These are phyloP conservation scores for Myrmecobius fasciatus DNA, from an alignment of 2,113 vertebrate species.

Conservation along the genomic window DNA sequence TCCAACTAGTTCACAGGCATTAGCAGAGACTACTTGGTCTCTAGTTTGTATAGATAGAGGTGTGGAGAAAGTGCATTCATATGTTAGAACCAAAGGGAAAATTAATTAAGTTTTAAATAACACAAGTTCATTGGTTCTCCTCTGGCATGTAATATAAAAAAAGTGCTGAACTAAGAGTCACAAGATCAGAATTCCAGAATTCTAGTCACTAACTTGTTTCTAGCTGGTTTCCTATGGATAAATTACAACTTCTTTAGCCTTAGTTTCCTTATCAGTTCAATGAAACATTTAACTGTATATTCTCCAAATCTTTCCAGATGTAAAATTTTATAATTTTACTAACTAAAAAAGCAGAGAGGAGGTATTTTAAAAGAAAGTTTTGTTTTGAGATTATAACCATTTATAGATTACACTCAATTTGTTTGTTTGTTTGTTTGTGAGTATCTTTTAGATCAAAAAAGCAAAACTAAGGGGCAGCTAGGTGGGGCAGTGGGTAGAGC, in stretches of 20 bases:
- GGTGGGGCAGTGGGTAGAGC: too few relatives aligned
- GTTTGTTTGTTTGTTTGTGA: not conserved
- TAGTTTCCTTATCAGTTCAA: slow-evolving; percentile 15
- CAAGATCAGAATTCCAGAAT: not conserved
- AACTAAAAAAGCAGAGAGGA: not conserved
- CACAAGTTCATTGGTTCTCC: too few relatives aligned
- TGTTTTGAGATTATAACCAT: not conserved
- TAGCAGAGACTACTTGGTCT: not conserved
- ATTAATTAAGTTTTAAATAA: too few relatives aligned
- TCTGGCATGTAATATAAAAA: too few relatives aligned
- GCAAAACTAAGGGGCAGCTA: too few relatives aligned
- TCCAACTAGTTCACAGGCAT: not conserved
- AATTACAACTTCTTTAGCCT: not conserved
- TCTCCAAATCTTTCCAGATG: slow-evolving; percentile 1
- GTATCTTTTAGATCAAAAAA: not conserved
- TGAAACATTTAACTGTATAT: not conserved
- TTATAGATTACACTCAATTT: not conserved
- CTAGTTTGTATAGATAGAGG: not conserved
- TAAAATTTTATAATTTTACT: not conserved
- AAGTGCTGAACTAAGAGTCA: not conserved
- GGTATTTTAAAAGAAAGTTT: not conserved
- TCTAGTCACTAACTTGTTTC: not conserved
- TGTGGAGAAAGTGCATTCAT: not conserved
- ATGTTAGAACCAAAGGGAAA: not conserved
- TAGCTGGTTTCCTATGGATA: not conserved